A percentile compares a stretch with the other conserved stretches of the same genome.
Evolutionary conservation across 2,113 vertebrate species (phyloP).

Genomic region (Hypocryptadius cinnamomeus): DNA sequence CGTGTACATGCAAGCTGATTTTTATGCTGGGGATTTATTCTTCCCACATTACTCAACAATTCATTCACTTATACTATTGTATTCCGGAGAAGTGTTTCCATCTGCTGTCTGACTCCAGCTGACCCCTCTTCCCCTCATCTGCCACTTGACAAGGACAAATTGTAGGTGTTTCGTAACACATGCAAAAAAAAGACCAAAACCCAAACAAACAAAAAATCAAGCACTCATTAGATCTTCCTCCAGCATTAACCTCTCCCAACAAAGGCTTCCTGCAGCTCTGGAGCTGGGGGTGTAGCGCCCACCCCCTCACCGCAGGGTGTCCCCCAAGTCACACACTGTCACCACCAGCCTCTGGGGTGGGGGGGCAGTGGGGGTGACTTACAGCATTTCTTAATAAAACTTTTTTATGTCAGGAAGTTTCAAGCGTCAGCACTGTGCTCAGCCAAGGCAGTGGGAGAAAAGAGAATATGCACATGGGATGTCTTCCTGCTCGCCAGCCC

Average conservation of each 20-base stretch:
- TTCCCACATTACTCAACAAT: slow-evolving; percentile 55
- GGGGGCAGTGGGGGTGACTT: not conserved
- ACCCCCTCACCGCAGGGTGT: not conserved
- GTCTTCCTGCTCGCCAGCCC: not conserved
- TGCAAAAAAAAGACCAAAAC: not conserved
- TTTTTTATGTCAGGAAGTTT: slow-evolving; percentile 14
- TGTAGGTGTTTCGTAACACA: slow-evolving; percentile 29
- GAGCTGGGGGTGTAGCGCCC: not conserved
- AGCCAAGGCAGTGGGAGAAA: not conserved
- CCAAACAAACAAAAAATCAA: slow-evolving; percentile 47
- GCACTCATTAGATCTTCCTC: slow-evolving; percentile 34
- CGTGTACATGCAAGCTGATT: not conserved
- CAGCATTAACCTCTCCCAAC: not conserved
- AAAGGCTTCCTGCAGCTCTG: slow-evolving; percentile 22
- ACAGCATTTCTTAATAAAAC: slow-evolving; percentile 11
- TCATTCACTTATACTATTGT: slow-evolving; percentile 53
- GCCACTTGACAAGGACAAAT: slow-evolving; percentile 46
- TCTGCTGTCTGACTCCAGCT: slow-evolving; percentile 76
- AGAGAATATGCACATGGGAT: not conserved
- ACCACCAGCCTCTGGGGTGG: not conserved
- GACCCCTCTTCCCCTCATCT: slow-evolving; percentile 50
- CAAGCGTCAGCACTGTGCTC: not conserved
- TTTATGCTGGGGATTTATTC: slow-evolving; percentile 45
- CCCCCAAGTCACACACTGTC: not conserved
- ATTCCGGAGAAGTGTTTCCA: slow-evolving; percentile 73